Base-by-base conservation (phyloP, 1,140 invertebrate genomes). In the Zaprionus nigranus region DNA sequence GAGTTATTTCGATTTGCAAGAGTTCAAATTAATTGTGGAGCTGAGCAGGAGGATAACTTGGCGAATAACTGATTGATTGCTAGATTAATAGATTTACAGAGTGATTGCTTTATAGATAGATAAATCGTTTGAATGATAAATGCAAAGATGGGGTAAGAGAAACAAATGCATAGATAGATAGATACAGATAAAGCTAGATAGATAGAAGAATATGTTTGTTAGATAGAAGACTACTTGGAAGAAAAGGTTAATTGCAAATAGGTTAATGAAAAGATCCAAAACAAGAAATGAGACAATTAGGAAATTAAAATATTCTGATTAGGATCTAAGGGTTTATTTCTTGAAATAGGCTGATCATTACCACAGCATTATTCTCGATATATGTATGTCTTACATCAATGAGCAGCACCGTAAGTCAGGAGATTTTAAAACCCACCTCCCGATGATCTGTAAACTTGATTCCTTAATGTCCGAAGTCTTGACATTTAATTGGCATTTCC, bases 401-500 rank as follows among this genome's bases (percentile, higher is more conserved):
- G 6, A 7, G 28, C 0, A 34, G 2, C 28, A 30, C 28, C 9
- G 30, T 38, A 9, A 57, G 24, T 59, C 15, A 17, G 40, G n/a
- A 28, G 34, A 59, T 69, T 62, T 36, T 30, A 15, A 54, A 53
- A 38, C 65, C 38, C 22, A 3, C 11, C 6, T 36, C 20, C 5
- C 49, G 22, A 62, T 68, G 46, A 68, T 68, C 22, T 46, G 51
- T 22, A 43, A 9, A 36, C 22, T 22, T 62, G 66, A 66, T 62
- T 57, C 13, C 24, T 57, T 58, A 58, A 66, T 58, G 40, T 58
- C 54, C 30, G 7, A 34, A 53, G 54, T 57, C 54, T 63, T 70
- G 59, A 38, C 59, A 75, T 75, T 75, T 75, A 70, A 75, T 70
- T 75, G 72, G 59, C 59, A 75, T 63, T 75, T 75, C 72, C 59